A percentile compares a stretch with the other conserved stretches of the same genome.
phyloP scores from a whole-genome alignment of 2,797 vertebrate genomes.

The Microhierax caerulescens region DNA sequence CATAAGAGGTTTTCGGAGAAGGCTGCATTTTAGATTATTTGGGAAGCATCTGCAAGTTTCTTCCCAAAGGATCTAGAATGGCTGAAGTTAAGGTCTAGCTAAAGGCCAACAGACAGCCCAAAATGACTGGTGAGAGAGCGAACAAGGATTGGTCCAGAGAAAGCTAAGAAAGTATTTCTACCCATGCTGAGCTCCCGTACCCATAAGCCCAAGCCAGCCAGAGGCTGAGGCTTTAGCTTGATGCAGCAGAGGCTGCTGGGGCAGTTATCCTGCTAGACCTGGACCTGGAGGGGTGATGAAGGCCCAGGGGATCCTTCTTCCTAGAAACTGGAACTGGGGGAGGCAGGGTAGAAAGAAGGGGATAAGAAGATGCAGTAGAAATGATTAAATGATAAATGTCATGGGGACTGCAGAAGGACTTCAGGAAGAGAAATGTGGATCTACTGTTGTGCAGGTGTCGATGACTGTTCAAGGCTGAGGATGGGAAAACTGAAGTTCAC shows the following conservation, averaged over 20 bases:
- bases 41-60: neutral
- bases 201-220: neutral
- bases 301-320: neutral
- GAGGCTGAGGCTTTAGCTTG: neutral
- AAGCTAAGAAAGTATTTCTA: neutral
- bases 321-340: neutral
- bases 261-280: neutral
- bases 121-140: neutral
- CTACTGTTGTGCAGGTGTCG: neutral
- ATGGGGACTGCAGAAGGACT: neutral
- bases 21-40: neutral
- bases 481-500: neutral
- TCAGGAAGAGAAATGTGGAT: neutral
- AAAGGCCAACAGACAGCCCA: neutral
- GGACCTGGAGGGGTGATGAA: rapidly evolving
- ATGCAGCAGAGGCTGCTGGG: neutral
- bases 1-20: neutral
- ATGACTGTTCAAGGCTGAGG: neutral
- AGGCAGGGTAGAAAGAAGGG: neutral
- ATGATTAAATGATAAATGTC: neutral
- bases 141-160: neutral
- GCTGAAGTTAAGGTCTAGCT: neutral
- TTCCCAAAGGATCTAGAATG: neutral
- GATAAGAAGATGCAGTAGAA: neutral
- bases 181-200: neutral